Evolutionary conservation across 2,797 vertebrate species (phyloP).

Genomic region (Psittacula derbiana): DNA sequence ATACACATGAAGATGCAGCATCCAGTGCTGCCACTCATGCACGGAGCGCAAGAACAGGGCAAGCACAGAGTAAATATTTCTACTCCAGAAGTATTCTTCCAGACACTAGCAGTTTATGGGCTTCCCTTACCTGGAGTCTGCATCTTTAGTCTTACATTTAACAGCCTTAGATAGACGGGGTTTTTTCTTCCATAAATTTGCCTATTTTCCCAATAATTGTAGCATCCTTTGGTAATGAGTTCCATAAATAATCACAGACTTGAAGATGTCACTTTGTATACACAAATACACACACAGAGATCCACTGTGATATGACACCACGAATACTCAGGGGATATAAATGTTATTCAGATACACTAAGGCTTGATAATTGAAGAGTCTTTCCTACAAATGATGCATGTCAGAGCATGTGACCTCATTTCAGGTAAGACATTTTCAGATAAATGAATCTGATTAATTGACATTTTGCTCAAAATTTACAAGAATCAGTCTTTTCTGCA

Average conservation of each 20-base stretch:
- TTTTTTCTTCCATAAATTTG: background rate
- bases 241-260: background rate
- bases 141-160: background rate
- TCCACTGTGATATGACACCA: background rate
- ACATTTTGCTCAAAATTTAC: slow-evolving; percentile 14
- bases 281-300: background rate
- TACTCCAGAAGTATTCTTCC: background rate
- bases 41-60: background rate
- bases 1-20: rapidly evolving
- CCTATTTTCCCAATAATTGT: background rate
- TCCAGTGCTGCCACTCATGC: background rate
- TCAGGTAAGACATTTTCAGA: slow-evolving; percentile 29
- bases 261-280: background rate
- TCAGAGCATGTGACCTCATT: slow-evolving; percentile 29
- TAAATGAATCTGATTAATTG: slow-evolving; percentile 38
- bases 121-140: background rate
- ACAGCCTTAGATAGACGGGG: background rate
- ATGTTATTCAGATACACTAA: slow-evolving; percentile 15
- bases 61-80: background rate
- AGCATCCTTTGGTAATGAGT: background rate
- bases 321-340: background rate
- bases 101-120: background rate
- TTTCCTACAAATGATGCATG: slow-evolving; percentile 14
- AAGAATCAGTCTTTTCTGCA: background rate
- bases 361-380: slow-evolving; percentile 17